Evolutionary conservation across 2,888 invertebrate species (phyloP).

Genomic region (Dynastes grantii): DNA sequence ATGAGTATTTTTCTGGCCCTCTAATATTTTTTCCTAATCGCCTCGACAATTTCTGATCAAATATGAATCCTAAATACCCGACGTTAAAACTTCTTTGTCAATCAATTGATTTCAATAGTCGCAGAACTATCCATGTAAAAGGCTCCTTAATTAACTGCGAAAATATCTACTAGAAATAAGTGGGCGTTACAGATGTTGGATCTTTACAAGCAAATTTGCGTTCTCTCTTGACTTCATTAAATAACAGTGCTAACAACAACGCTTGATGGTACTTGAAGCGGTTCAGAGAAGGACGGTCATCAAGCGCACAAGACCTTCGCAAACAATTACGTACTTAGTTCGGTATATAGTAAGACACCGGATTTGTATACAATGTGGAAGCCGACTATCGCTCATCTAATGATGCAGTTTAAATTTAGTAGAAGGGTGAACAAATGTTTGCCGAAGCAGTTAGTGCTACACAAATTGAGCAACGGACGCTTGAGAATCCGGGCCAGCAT

Average conservation of each 20-base stretch:
- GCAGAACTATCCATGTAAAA: no score
- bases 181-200: no score
- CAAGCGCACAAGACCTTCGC: background rate
- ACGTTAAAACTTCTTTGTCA: no score
- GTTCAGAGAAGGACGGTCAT: background rate
- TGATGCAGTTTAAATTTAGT: constrained; percentile 50
- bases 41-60: no score
- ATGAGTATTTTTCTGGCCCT: no score
- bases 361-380: background rate
- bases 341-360: constrained; percentile 13
- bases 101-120: no score
- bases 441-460: constrained; percentile 28
- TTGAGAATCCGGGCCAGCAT: background rate
- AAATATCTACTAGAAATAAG: no score
- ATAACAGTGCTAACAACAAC: background rate
- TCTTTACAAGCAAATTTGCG: background rate
- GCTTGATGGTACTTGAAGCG: background rate
- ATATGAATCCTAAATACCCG: no score
- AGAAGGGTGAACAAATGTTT: constrained; percentile 37
- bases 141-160: no score
- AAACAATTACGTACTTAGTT: constrained; percentile 30
- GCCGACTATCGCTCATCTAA: constrained; percentile 34
- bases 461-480: constrained; percentile 18
- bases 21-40: no score
- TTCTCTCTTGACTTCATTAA: constrained; percentile 13